phyloP scores from a whole-genome alignment of 2,797 vertebrate genomes.

The Microcaecilia unicolor region DNA sequence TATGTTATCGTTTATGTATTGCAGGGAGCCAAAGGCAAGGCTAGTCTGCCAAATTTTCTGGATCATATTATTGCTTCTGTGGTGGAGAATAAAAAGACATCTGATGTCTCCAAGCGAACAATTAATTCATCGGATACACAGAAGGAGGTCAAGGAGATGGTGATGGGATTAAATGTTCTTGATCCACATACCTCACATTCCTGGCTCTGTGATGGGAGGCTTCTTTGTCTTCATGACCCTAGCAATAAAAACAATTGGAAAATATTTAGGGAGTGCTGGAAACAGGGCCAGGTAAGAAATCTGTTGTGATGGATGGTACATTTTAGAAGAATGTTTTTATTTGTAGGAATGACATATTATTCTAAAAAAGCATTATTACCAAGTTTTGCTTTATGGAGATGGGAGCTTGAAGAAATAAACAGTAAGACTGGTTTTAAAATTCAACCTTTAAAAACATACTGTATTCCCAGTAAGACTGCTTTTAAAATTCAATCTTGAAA shows the following conservation, averaged over 20 bases:
- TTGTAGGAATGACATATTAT: too few species aligned
- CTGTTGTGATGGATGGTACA: too few species aligned
- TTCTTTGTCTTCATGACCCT: slow-evolving; percentile 95
- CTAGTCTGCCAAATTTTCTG: slow-evolving; percentile 91
- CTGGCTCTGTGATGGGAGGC: slow-evolving; percentile 95
- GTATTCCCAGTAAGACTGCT: too few species aligned
- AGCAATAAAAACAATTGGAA: slow-evolving; percentile 98
- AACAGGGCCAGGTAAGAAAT: slow-evolving; percentile 86
- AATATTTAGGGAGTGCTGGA: slow-evolving; percentile 98
- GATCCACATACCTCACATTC: slow-evolving; percentile 96
- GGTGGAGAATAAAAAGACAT: slow-evolving; percentile 95
- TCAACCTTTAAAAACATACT: too few species aligned
- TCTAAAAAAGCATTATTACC: too few species aligned
- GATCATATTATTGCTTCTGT: slow-evolving; percentile 98
- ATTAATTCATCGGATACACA: slow-evolving; percentile 56
- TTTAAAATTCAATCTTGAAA: too few species aligned
- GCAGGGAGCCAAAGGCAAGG: slow-evolving; percentile 85
- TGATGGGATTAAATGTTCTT: slow-evolving; percentile 92
- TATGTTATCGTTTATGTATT: slow-evolving; percentile 26
- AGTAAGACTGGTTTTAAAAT: too few species aligned
- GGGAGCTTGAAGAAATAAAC: too few species aligned
- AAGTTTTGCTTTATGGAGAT: too few species aligned
- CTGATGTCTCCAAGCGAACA: slow-evolving; percentile 77
- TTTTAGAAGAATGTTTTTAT: too few species aligned
- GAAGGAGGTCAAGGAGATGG: slow-evolving; percentile 68